phyloP scores from a whole-genome alignment of 2,888 invertebrate species.

The Pyrgus malvae region DNA sequence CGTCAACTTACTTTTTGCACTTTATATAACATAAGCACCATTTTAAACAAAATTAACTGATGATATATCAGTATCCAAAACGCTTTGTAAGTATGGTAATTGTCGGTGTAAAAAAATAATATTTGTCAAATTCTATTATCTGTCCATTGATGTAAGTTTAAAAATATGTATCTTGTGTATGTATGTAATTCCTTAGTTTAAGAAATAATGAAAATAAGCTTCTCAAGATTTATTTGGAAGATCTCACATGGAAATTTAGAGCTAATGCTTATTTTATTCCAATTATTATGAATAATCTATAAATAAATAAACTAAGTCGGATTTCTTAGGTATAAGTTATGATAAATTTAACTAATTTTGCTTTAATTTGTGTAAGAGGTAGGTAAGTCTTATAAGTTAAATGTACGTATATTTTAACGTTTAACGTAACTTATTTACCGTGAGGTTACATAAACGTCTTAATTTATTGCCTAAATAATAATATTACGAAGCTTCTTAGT shows the following conservation, averaged over 20 bases:
- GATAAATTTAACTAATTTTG: neutral
- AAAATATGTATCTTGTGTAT: conserved; percentile 27
- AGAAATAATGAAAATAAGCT: conserved; percentile 57
- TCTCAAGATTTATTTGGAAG: conserved; percentile 23
- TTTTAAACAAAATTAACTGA: conserved; percentile 9
- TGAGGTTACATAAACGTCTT: conserved; percentile 40
- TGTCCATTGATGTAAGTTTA: conserved; percentile 27
- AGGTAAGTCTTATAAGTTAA: conserved; percentile 15
- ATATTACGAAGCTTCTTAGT: conserved; percentile 47
- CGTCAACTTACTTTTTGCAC: conserved; percentile 37
- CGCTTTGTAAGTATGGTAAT: conserved; percentile 15
- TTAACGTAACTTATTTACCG: conserved; percentile 28
- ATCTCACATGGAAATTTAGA: conserved; percentile 25
- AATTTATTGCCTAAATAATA: conserved; percentile 66
- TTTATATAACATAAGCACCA: conserved; percentile 19
- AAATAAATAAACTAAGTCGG: conserved; percentile 22
- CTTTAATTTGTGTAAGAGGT: conserved; percentile 18
- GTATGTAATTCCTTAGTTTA: conserved; percentile 41
- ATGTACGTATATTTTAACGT: conserved; percentile 5
- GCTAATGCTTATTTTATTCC: conserved; percentile 21
- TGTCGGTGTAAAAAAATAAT: neutral
- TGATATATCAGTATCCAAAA: conserved; percentile 21
- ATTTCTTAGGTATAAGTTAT: conserved; percentile 27
- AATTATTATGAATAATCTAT: conserved; percentile 24
- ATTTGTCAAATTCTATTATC: conserved; percentile 32